Evolutionary conservation across 2,888 invertebrate species (phyloP).

Genomic region (Carcina quercana): DNA sequence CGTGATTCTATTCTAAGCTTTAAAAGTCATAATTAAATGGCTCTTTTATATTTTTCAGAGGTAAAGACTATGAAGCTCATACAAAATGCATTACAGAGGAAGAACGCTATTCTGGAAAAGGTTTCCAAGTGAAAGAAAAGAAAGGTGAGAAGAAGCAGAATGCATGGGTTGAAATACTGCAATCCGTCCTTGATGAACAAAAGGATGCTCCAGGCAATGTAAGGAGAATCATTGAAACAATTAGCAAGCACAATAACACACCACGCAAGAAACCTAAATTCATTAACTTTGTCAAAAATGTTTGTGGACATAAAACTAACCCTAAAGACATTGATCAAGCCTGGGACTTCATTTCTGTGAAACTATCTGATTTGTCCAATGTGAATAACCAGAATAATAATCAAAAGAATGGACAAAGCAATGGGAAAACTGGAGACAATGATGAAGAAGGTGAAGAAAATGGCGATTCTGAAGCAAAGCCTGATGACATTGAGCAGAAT

Average conservation of each 20-base stretch:
- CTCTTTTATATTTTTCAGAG: conserved; percentile 76
- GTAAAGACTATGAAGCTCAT: conserved; percentile 83
- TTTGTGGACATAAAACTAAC: conserved; percentile 73
- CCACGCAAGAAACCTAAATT: conserved; percentile 92
- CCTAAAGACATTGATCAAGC: conserved; percentile 76
- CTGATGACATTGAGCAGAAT: conserved; percentile 17
- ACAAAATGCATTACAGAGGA: conserved; percentile 91
- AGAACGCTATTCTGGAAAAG: conserved; percentile 91
- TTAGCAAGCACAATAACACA: conserved; percentile 85
- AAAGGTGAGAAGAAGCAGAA: conserved; percentile 92
- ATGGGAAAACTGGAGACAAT: conserved; percentile 12
- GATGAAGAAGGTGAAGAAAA: conserved; percentile 10
- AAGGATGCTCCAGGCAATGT: conserved; percentile 71
- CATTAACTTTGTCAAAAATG: conserved; percentile 82
- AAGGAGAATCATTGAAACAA: conserved; percentile 76
- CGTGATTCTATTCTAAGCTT: no score
- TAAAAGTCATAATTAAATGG: no score
- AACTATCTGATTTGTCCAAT: conserved; percentile 63
- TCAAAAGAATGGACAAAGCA: conserved; percentile 26
- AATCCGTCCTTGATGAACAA: conserved; percentile 76
- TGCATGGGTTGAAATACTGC: conserved; percentile 85
- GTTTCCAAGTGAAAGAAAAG: conserved; percentile 82
- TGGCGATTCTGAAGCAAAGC: conserved; percentile 13
- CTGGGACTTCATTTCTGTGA: conserved; percentile 78
- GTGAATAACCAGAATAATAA: conserved; percentile 29